These are phyloP conservation scores for Drosophila carrolli DNA, from an alignment of 1,140 invertebrate genomes.

Conservation along the genomic window DNA sequence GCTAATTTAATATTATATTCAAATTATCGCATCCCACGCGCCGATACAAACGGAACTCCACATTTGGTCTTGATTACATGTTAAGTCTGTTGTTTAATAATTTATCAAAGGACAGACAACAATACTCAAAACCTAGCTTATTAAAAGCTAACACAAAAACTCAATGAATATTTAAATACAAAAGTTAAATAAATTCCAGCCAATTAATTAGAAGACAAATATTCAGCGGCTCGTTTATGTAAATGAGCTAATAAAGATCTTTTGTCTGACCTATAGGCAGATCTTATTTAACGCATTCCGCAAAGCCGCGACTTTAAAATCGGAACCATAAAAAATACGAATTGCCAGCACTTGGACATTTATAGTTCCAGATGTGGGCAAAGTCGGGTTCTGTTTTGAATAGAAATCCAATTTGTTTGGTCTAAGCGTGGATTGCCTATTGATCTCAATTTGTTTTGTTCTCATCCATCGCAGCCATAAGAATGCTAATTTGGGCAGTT, in stretches of 20 bases:
- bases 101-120: constrained; percentile 1
- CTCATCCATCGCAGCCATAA: constrained; percentile 20
- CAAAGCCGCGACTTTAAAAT: constrained; percentile 22
- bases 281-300: constrained; percentile 70
- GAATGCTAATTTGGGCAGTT: constrained; percentile 32
- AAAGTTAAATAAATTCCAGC: constrained; percentile 63
- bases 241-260: constrained; percentile 67
- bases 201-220: constrained; percentile 69
- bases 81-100: constrained; percentile 1
- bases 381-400: constrained; percentile 31
- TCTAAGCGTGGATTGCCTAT: constrained; percentile 26
- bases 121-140: not conserved
- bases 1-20: not conserved
- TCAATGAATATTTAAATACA: constrained; percentile 61
- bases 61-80: constrained; percentile 8
- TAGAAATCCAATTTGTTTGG: constrained; percentile 23
- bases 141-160: constrained; percentile 32
- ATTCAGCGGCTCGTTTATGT: constrained; percentile 62
- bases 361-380: constrained; percentile 38
- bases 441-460: constrained; percentile 51
- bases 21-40: constrained; percentile 6
- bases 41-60: constrained; percentile 3
- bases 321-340: constrained; percentile 46
- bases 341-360: constrained; percentile 32
- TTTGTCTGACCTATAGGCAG: constrained; percentile 40